Evolutionary conservation across 2,797 vertebrate genomes (phyloP).

Genomic region (Morelia viridis): DNA sequence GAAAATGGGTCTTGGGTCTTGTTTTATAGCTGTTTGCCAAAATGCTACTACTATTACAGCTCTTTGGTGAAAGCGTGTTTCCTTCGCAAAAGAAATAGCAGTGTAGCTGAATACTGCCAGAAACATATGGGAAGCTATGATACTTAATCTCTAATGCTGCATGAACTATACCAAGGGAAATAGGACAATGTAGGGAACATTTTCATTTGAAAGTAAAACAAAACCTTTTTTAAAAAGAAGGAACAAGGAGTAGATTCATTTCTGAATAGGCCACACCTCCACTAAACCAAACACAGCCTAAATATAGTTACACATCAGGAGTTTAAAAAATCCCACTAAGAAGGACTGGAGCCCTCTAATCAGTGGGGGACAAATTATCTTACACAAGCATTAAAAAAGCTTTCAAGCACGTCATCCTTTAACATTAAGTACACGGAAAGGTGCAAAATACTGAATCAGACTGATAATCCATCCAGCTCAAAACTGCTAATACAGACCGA

Average conservation of each 20-base stretch:
- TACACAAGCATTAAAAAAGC: background rate
- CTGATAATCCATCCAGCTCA: background rate
- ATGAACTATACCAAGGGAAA: conserved; percentile 63
- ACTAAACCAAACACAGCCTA: background rate
- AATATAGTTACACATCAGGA: too few species aligned
- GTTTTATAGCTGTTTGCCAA: conserved; percentile 74
- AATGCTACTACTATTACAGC: conserved; percentile 54
- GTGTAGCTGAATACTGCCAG: conserved; percentile 52
- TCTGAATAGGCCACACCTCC: background rate
- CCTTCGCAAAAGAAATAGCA: conserved; percentile 56
- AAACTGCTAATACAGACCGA: background rate
- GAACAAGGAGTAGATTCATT: background rate
- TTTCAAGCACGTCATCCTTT: background rate
- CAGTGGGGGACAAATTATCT: background rate
- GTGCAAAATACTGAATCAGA: background rate
- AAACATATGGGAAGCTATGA: conserved; percentile 67
- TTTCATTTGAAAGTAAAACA: conserved; percentile 37
- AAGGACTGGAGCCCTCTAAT: background rate
- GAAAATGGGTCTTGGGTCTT: conserved; percentile 66
- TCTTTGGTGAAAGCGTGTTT: conserved; percentile 58
- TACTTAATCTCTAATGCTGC: conserved; percentile 67
- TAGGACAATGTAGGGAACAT: conserved; percentile 48
- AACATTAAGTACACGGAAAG: background rate
- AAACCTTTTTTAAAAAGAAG: conserved; percentile 39
- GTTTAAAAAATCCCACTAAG: background rate